A percentile compares a stretch with the other conserved stretches of the same genome.
Evolutionary conservation across 2,113 vertebrate genomes (phyloP).

Genomic region (Felis catus): DNA sequence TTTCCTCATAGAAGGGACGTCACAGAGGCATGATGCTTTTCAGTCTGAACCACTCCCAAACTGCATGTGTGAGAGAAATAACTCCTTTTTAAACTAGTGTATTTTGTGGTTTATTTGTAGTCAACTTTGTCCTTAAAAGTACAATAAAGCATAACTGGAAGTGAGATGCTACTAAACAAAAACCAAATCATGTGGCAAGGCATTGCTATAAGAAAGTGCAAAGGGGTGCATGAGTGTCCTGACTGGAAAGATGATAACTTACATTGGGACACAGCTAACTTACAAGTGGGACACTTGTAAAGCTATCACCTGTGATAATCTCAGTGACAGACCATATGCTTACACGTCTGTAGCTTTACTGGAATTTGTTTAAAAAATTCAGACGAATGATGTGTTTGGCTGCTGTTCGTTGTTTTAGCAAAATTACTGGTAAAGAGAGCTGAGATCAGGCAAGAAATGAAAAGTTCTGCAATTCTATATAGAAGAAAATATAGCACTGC

Average conservation of each 20-base stretch:
- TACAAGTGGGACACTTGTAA: not conserved
- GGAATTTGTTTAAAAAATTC: slow-evolving; percentile 55
- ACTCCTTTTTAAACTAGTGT: not conserved
- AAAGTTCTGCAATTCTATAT: slow-evolving; percentile 22
- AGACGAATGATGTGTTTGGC: slow-evolving; percentile 39
- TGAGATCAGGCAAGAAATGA: slow-evolving; percentile 56
- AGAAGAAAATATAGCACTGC: slow-evolving; percentile 52
- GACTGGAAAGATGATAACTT: not conserved
- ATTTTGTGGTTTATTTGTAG: not conserved
- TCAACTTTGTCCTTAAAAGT: not conserved
- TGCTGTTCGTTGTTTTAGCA: slow-evolving; percentile 54
- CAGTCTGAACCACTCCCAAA: not conserved
- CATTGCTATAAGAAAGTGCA: not conserved
- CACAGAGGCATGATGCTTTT: not conserved
- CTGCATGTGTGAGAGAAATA: not conserved
- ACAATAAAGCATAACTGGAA: not conserved
- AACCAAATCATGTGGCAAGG: not conserved
- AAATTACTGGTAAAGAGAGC: slow-evolving; percentile 40
- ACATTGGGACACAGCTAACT: not conserved
- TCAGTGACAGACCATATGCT: not conserved
- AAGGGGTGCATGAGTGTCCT: not conserved
- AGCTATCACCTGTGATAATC: not conserved
- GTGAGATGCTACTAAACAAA: not conserved
- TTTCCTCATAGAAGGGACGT: not conserved
- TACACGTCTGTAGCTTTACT: slow-evolving; percentile 29